Evolutionary conservation across 2,888 invertebrate genomes (phyloP), one percentile per base, ranked within the genome.

Genomic region (Cheilosia grossa): DNA sequence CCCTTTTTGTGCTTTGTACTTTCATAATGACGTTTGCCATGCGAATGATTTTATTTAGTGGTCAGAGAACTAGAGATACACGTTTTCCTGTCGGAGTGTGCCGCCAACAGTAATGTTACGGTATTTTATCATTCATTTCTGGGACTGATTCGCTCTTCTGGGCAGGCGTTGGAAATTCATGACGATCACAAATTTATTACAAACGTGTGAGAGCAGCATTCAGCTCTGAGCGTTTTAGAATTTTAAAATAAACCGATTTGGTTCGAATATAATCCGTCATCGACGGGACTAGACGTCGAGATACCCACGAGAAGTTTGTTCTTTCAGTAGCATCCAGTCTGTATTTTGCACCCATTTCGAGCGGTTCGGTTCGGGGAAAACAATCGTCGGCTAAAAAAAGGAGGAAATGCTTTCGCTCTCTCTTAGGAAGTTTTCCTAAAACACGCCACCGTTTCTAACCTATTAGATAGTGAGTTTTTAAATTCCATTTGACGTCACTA

Each of bases 111-210:
- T 54, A 42, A 42, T 59, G 47, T 47, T 54, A n/a, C 37, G 19
- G 30, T 44, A 56, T 64, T 64, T 51, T 63, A 63, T 73, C 54
- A 54, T 64, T 27, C 13, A 49, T 6, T 40, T 59, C 40, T 81
- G 75, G 56, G 85, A 47, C 53, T 69, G 61, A 69, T 47, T 53
- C 61, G 37, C 19, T 66, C 15, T 42, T 72, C 81, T 81, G 75
- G 56, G 85, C 85, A 85, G 72, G 81, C 85, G 85, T 77, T 85
- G 85, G 85, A 85, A 85, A 56, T 63, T 42, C 67, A 77, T 85
- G 85, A 85, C 85, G 85, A 85, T 56, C 72, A 72, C 33, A 54
- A 24, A 30, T 63, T 53, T 40, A 66, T 70, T 73, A 42, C 21
- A 66, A 42, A 42, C 13, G 24, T 67, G 30, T 69, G 56, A 78